Conservation (phyloP, 2,888 invertebrate genomes). For the Abrostola tripartita region DNA sequence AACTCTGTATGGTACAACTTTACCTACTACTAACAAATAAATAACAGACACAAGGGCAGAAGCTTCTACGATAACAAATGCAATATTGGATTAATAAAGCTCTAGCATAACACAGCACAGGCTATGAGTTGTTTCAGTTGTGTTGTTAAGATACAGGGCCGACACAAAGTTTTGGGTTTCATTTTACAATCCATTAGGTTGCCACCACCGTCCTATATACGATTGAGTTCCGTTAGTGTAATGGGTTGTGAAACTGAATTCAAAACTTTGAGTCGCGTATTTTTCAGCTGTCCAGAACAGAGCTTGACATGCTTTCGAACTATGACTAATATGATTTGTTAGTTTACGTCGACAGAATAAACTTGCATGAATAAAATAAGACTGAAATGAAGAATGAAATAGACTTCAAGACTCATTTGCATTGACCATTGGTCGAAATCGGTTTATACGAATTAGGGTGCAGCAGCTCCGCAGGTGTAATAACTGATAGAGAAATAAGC, state of each 20-base stretch:
- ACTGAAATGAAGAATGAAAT: too few relatives aligned
- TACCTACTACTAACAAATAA: background rate
- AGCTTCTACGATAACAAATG: background rate
- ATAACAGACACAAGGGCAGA: constrained; percentile 5
- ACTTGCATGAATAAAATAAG: too few relatives aligned
- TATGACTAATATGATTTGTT: background rate
- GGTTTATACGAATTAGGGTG: too few relatives aligned
- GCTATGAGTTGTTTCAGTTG: constrained; percentile 10
- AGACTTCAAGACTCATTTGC: too few relatives aligned
- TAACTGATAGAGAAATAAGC: too few relatives aligned
- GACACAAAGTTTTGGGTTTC: constrained; percentile 28
- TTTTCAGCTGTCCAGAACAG: constrained; percentile 12
- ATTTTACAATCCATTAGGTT: constrained; percentile 35
- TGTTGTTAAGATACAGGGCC: constrained; percentile 13
- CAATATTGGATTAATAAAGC: background rate
- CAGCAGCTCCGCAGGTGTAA: too few relatives aligned
- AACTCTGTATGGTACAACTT: constrained; percentile 2
- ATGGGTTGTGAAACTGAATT: constrained; percentile 24
- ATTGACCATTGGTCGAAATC: too few relatives aligned
- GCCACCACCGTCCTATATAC: constrained; percentile 8
- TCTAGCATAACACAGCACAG: background rate
- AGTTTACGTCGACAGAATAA: background rate
- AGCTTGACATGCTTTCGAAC: background rate
- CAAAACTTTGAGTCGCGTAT: constrained; percentile 7
- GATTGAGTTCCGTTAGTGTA: constrained; percentile 18